phyloP scores from a whole-genome alignment of 1,140 invertebrate species.

The Drosophila melanica region DNA sequence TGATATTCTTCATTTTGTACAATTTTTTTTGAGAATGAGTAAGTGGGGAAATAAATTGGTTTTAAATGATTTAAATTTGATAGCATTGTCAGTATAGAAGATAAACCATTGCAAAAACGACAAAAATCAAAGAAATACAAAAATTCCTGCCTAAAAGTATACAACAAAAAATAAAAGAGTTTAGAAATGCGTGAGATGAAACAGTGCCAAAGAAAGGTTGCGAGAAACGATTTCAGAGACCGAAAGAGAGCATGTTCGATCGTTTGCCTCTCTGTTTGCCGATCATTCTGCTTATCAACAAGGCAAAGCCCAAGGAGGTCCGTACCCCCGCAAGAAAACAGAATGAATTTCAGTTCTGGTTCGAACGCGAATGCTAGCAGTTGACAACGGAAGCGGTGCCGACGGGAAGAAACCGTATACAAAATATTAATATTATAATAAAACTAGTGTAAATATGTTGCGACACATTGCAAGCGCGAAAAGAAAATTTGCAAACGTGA shows the following conservation, averaged over 20 bases:
- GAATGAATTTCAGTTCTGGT: slow-evolving; percentile 28
- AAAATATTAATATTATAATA: neutral
- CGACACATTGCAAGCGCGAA: slow-evolving; percentile 53
- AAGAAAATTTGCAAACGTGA: slow-evolving; percentile 29
- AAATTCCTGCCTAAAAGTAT: slow-evolving; percentile 25
- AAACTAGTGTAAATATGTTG: slow-evolving; percentile 48
- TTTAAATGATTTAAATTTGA: no score
- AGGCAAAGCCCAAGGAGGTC: slow-evolving; percentile 24
- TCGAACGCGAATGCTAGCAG: slow-evolving; percentile 26
- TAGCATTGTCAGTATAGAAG: neutral
- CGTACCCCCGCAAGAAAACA: neutral
- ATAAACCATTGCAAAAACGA: no score
- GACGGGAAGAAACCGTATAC: neutral
- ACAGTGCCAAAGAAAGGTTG: neutral
- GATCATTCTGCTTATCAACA: slow-evolving; percentile 45
- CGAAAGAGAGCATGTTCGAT: slow-evolving; percentile 12
- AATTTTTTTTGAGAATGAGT: no score
- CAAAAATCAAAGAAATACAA: no score
- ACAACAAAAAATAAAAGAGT: neutral
- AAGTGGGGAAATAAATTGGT: no score
- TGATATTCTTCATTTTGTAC: no score
- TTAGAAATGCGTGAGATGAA: neutral
- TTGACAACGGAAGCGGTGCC: slow-evolving; percentile 6
- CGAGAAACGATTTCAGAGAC: slow-evolving; percentile 2
- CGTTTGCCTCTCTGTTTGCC: slow-evolving; percentile 12